Conservation (phyloP, 1,140 invertebrate genomes). For the Cylas formicarius region DNA sequence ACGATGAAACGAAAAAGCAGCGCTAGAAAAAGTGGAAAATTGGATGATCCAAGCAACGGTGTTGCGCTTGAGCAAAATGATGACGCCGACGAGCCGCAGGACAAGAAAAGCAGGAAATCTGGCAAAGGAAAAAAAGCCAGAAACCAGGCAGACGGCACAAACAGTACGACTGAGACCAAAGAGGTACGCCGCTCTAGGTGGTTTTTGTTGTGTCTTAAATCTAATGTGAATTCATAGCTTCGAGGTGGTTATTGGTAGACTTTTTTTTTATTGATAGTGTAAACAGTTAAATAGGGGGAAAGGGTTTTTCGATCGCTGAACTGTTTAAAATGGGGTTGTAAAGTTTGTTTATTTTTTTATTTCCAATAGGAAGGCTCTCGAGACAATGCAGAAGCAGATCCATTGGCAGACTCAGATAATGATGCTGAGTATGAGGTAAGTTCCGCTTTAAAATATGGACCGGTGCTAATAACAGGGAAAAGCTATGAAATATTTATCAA, state of each 20-base stretch:
- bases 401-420: slow-evolving; percentile 2
- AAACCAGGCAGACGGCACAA: slow-evolving; percentile 1
- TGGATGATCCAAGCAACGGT: slow-evolving; percentile 5
- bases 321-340: not conserved
- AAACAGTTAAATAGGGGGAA: not conserved
- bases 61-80: not conserved
- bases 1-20: slow-evolving; percentile 16
- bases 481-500: no score
- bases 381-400: slow-evolving; percentile 13
- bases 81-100: not conserved
- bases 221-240: no score
- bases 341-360: no score
- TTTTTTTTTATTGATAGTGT: not conserved
- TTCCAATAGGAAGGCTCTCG: no score
- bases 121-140: slow-evolving; percentile 1
- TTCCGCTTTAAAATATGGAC: no score
- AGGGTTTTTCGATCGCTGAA: not conserved
- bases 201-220: no score
- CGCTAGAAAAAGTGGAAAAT: slow-evolving; percentile 3
- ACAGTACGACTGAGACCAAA: no score
- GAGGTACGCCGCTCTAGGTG: no score
- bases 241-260: no score
- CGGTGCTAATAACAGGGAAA: no score
- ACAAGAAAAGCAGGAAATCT: slow-evolving; percentile 7
- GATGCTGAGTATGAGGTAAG: slow-evolving; percentile 19